Evolutionary conservation across 1,140 invertebrate genomes (phyloP).

Genomic region (Meloidogyne exigua): DNA sequence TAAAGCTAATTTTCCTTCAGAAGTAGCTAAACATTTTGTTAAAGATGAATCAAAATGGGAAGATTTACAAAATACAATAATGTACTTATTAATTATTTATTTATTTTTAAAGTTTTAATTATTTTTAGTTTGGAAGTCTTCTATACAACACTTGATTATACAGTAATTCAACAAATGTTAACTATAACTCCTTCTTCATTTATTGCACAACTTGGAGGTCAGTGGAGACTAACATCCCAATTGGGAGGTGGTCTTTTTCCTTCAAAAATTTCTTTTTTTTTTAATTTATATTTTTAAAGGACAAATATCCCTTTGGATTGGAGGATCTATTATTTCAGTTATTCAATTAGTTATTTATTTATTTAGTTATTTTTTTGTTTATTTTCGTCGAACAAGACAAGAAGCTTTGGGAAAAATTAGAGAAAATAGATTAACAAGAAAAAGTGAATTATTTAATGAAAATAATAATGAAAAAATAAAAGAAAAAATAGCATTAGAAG

Average conservation of each 20-base stretch:
- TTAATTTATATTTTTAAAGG: slow-evolving; percentile 40
- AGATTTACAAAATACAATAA: slow-evolving; percentile 31
- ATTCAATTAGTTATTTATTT: slow-evolving; percentile 51
- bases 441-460: neutral
- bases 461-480: neutral
- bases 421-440: neutral
- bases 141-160: slow-evolving; percentile 52
- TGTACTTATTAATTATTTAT: neutral
- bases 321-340: slow-evolving; percentile 55
- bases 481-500: slow-evolving; percentile 1
- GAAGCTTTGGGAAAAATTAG: neutral
- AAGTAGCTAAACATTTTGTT: slow-evolving; percentile 40
- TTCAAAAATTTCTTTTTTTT: slow-evolving; percentile 10
- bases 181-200: slow-evolving; percentile 51
- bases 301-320: slow-evolving; percentile 59
- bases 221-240: neutral
- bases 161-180: slow-evolving; percentile 43
- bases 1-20: slow-evolving; percentile 43
- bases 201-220: slow-evolving; percentile 56
- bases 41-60: slow-evolving; percentile 47
- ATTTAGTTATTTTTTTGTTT: slow-evolving; percentile 20
- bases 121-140: slow-evolving; percentile 46
- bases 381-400: slow-evolving; percentile 14
- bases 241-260: neutral
- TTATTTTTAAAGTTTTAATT: neutral